These are phyloP conservation scores for Siniperca obscura DNA, from an alignment of 2,797 vertebrate genomes.

Conservation along the genomic window DNA sequence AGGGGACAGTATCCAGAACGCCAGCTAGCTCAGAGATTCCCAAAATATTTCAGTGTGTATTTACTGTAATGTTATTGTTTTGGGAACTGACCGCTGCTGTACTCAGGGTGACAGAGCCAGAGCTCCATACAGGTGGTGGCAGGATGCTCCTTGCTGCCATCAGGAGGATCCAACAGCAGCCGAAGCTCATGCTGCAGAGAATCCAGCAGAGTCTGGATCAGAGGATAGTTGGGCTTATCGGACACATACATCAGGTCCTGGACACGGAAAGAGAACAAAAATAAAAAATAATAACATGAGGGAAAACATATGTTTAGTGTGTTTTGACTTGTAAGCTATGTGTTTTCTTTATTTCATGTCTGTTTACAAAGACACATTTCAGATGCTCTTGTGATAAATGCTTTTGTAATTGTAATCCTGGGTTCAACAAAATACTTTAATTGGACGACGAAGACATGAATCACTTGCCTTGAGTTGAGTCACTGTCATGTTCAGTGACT, in stretches of 20 bases:
- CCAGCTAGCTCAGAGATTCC: background rate
- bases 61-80: background rate
- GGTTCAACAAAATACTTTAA: background rate
- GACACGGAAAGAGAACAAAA: background rate
- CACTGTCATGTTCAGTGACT: slow-evolving; percentile 79
- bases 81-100: slow-evolving; percentile 85
- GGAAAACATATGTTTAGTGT: background rate
- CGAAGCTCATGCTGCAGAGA: slow-evolving; percentile 85
- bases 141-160: slow-evolving; percentile 88
- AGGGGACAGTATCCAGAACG: background rate
- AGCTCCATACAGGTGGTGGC: slow-evolving; percentile 92
- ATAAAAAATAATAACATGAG: background rate
- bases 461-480: slow-evolving; percentile 85
- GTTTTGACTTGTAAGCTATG: background rate
- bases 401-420: background rate
- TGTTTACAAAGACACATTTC: background rate
- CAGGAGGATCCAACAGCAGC: slow-evolving; percentile 86
- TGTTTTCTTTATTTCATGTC: background rate
- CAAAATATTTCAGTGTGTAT: background rate
- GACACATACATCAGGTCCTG: slow-evolving; percentile 85
- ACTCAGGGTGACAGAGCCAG: slow-evolving; percentile 87
- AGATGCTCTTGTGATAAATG: background rate
- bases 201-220: slow-evolving; percentile 85
- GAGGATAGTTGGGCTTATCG: slow-evolving; percentile 82
- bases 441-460: background rate